Base-by-base conservation (phyloP, 2,797 vertebrate genomes). In the Lepilemur septentrionalis region DNA sequence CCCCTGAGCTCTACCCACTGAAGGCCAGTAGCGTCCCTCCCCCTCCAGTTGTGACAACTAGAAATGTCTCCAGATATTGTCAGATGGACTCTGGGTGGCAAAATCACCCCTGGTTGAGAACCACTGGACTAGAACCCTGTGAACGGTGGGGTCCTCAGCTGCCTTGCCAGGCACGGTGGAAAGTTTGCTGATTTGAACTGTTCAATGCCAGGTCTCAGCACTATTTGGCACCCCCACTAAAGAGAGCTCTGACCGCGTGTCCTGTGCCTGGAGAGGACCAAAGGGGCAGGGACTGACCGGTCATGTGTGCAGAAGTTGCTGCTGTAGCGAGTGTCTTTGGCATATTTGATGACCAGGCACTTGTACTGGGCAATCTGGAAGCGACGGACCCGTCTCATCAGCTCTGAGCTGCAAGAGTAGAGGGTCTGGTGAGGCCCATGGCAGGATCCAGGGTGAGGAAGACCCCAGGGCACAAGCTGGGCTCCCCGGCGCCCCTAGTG, bases 351-450 rank as follows among this genome's bases (percentile, higher is more conserved):
- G 94, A 99, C 98, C 93, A 99, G 90, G 95, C 99, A 99, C 67
- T 96, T 98, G 97, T 99, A 99, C 98, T 99, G 99, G 1, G 99
- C 99, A 1, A 99, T 97, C 98, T 99, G 99, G 98, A 99, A 99
- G 35, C 99, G 99, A 0, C 99, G 99, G 52, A 99, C 99, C 23
- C 99, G 97, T 48, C 99, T 98, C 99, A 99, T 99, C 89, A 99
- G 98, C 94, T 99, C 99, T 0, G 99, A 99, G 98, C 99, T 99
- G 98, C 63, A 80, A 91, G 72, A 48, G 18, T 2, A 25, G 57
- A 38, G 30, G 1, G 28, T 35, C 5, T 10, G 28, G 35, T 46
- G 65, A 92, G 88, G 50, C 15, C 57, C 69, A 17, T 7, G 2
- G 23, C 4, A 1, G 10, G 2, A 43, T 5, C 12, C 46, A 8